Conservation (phyloP, 2,888 invertebrate genomes). For the Diarsia mendica region DNA sequence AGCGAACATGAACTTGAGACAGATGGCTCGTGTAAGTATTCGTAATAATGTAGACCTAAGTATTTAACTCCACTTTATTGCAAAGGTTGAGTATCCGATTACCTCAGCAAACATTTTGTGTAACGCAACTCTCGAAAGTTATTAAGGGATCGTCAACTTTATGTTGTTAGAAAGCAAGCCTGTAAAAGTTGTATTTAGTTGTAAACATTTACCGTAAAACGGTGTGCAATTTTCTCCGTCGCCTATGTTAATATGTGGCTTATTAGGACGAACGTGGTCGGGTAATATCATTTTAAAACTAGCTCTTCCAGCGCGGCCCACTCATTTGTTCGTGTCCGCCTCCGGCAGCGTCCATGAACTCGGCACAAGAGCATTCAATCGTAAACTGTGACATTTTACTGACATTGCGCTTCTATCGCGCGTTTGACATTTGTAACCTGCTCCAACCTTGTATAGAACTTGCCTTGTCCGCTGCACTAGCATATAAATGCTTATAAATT, state of each 20-base stretch:
- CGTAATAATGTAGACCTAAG: background rate
- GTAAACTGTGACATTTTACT: slow-evolving; percentile 87
- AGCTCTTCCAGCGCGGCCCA: slow-evolving; percentile 63
- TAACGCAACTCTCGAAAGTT: slow-evolving; percentile 24
- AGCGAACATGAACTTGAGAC: slow-evolving; percentile 29
- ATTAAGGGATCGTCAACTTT: slow-evolving; percentile 39
- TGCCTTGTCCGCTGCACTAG: slow-evolving; percentile 68
- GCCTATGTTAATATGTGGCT: slow-evolving; percentile 58
- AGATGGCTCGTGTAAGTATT: slow-evolving; percentile 16
- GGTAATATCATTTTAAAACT: slow-evolving; percentile 64
- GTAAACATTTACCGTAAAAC: slow-evolving; percentile 53
- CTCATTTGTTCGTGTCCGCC: slow-evolving; percentile 60
- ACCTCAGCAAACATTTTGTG: slow-evolving; percentile 28
- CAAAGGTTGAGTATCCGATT: slow-evolving; percentile 41
- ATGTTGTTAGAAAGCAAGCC: slow-evolving; percentile 40
- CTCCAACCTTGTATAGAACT: slow-evolving; percentile 77
- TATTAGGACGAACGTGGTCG: slow-evolving; percentile 61
- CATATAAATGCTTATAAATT: slow-evolving; percentile 76
- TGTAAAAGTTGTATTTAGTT: slow-evolving; percentile 46
- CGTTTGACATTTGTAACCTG: slow-evolving; percentile 79
- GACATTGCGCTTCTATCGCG: slow-evolving; percentile 81
- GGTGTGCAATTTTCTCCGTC: slow-evolving; percentile 51
- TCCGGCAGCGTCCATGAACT: slow-evolving; percentile 78
- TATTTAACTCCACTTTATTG: slow-evolving; percentile 22
- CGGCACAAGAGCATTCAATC: slow-evolving; percentile 79